Evolutionary conservation across 2,797 vertebrate species (phyloP).

Genomic region (Champsocephalus esox): DNA sequence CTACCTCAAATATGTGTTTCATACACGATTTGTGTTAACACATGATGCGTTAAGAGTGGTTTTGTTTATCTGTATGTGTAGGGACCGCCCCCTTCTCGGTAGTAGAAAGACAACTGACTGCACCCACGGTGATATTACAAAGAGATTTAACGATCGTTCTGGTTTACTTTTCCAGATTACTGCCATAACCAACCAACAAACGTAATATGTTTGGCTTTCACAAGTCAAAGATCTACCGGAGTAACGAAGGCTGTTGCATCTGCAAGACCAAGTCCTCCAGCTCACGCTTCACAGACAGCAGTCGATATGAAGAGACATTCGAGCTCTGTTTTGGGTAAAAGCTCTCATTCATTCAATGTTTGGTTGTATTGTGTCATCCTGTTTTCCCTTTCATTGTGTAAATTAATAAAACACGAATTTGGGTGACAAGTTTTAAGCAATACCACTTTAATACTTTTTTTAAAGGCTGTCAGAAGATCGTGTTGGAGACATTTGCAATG

Average conservation of each 20-base stretch:
- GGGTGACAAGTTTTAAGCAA: neutral
- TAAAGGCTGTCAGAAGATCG: constrained; percentile 85
- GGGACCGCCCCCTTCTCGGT: constrained; percentile 77
- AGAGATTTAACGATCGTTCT: neutral
- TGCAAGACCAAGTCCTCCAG: constrained; percentile 91
- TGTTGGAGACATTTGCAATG: constrained; percentile 89
- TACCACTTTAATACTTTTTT: neutral
- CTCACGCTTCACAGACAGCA: constrained; percentile 89
- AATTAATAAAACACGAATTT: neutral
- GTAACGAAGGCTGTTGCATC: constrained; percentile 89
- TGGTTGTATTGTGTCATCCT: neutral
- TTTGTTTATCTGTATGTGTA: constrained; percentile 17
- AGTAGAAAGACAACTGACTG: constrained; percentile 51
- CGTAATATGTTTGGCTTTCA: constrained; percentile 88
- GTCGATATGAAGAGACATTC: constrained; percentile 88
- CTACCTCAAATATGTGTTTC: neutral
- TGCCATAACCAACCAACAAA: constrained; percentile 19
- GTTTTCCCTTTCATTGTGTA: neutral
- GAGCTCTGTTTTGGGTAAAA: constrained; percentile 88
- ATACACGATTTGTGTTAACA: neutral
- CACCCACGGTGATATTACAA: constrained; percentile 6
- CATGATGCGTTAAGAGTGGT: neutral
- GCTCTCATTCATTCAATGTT: neutral
- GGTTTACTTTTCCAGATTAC: constrained; percentile 44
- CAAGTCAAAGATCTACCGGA: constrained; percentile 90